A percentile compares a stretch with the other conserved stretches of the same genome.
Evolutionary conservation across 2,113 vertebrate species (phyloP).

Genomic region (Lepus europaeus): DNA sequence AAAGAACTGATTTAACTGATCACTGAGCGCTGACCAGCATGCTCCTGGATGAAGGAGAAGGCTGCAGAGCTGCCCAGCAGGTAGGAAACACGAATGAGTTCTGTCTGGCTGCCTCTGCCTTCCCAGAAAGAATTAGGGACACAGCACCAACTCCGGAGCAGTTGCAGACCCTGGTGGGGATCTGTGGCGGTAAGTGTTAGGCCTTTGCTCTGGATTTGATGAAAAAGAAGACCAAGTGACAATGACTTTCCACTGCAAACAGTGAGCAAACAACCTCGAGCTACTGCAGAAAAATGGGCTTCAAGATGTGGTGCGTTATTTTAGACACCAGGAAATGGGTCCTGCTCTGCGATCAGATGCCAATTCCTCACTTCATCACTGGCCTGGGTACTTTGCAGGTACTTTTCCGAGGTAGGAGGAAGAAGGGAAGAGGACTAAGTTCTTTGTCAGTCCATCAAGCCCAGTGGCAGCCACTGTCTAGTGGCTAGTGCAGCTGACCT

Average conservation of each 20-base stretch:
- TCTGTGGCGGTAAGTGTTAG: not conserved
- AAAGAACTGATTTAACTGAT: not conserved
- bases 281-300: not conserved
- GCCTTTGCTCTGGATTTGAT: conserved; percentile 1
- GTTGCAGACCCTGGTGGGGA: not conserved
- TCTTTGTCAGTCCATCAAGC: not conserved
- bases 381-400: not conserved
- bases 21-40: not conserved
- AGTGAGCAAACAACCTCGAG: not conserved
- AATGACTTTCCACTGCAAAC: not conserved
- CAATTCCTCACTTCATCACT: conserved; percentile 29
- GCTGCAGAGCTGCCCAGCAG: not conserved
- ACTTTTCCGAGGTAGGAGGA: not conserved
- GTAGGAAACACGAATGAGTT: not conserved
- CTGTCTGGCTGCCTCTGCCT: not conserved
- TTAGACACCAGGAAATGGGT: not conserved
- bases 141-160: not conserved
- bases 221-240: not conserved
- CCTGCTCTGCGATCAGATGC: conserved; percentile 1
- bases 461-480: not conserved
- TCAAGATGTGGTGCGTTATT: not conserved
- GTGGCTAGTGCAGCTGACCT: not conserved
- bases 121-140: not conserved
- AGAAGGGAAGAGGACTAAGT: not conserved
- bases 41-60: not conserved